A percentile compares a stretch with the other conserved stretches of the same genome.
Evolutionary conservation across 2,797 vertebrate genomes (phyloP).

Genomic region (Pangasius djambal): DNA sequence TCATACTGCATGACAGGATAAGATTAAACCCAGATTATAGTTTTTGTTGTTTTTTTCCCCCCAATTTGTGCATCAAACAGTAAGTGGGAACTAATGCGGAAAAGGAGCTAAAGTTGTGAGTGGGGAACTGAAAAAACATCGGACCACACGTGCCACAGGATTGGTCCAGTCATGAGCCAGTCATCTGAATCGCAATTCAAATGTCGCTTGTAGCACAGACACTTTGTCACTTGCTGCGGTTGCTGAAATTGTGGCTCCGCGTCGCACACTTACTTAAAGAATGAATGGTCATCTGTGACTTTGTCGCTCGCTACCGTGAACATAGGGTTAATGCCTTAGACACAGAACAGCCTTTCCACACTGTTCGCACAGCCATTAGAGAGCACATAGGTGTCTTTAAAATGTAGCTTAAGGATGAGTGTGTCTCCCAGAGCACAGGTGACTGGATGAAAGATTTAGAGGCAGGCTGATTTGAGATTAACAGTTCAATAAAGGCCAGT

Average conservation of each 20-base stretch:
- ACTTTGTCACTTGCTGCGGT: not conserved
- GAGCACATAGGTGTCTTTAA: not conserved
- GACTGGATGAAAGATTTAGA: slow-evolving; percentile 17
- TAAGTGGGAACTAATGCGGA: not conserved
- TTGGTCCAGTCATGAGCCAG: not conserved
- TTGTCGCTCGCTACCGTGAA: not conserved
- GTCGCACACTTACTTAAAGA: not conserved
- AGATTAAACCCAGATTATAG: not conserved
- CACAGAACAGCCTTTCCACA: not conserved
- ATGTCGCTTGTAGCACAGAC: not conserved
- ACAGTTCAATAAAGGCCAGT: slow-evolving; percentile 22
- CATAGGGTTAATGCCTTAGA: not conserved
- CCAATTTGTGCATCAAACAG: not conserved
- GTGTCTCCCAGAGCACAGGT: not conserved
- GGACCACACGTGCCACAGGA: not conserved
- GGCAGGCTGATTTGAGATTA: not conserved
- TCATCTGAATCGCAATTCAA: not conserved
- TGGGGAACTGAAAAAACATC: not conserved
- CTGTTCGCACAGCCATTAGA: not conserved
- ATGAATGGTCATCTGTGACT: not conserved
- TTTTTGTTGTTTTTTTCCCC: not conserved
- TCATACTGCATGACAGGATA: not conserved
- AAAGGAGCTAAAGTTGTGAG: not conserved
- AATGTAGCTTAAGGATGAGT: not conserved
- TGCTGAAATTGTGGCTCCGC: not conserved